phyloP scores from a whole-genome alignment of 2,797 vertebrate species.

The Rhinatrema bivittatum region DNA sequence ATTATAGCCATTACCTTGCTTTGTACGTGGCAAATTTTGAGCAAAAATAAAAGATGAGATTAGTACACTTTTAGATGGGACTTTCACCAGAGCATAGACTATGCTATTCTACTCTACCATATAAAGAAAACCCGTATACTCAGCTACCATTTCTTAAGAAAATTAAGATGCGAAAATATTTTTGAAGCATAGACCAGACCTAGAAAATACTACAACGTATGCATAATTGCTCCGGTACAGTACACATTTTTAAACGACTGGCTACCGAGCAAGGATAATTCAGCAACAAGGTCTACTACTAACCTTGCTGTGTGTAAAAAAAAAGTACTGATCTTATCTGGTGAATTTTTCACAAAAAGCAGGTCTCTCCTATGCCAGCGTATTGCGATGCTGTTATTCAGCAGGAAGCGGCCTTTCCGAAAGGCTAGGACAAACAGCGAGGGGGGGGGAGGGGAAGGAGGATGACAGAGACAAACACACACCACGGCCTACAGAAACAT shows the following conservation, averaged over 20 bases:
- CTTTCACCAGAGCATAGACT: conserved; percentile 30
- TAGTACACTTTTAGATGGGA: no score
- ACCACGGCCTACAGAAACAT: conserved; percentile 53
- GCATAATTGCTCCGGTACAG: conserved; percentile 44
- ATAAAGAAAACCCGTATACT: conserved; percentile 31
- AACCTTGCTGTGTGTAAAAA: no score
- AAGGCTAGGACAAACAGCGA: conserved; percentile 49
- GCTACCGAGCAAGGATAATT: conserved; percentile 35
- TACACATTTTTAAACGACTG: conserved; percentile 37
- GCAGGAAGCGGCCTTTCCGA: conserved; percentile 58
- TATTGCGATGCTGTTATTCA: conserved; percentile 42
- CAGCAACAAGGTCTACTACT: no score
- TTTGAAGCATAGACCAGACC: conserved; percentile 41
- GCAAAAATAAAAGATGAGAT: no score
- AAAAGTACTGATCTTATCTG: conserved; percentile 41
- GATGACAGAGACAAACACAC: conserved; percentile 35
- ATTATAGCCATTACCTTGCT: no score
- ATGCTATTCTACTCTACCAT: conserved; percentile 34
- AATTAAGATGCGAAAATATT: conserved; percentile 33
- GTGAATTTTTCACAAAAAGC: conserved; percentile 40
- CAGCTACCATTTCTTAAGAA: conserved; percentile 22
- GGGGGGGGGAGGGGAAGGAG: conserved; percentile 33
- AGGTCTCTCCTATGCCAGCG: conserved; percentile 37
- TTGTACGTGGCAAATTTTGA: no score
- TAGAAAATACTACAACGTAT: conserved; percentile 28